Evolutionary conservation across 2,113 vertebrate genomes (phyloP).

Genomic region (Gallinago jamesoni): DNA sequence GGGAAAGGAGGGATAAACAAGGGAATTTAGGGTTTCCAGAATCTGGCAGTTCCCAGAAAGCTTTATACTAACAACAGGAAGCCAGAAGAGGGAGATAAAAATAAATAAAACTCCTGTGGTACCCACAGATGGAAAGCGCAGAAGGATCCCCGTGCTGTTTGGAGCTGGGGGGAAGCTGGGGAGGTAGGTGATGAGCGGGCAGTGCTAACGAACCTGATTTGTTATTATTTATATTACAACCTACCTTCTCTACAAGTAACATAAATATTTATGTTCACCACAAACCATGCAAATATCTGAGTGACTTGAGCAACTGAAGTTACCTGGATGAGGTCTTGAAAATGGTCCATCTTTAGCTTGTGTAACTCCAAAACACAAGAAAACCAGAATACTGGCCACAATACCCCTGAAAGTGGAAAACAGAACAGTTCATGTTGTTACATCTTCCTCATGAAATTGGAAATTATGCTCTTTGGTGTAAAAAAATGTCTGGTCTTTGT

Average conservation of each 20-base stretch:
- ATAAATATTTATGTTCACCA: not conserved
- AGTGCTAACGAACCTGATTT: not conserved
- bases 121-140: not conserved
- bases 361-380: constrained; percentile 97
- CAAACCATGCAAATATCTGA: rapidly evolving
- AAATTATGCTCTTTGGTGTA: not conserved
- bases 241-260: not conserved
- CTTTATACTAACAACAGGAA: not conserved
- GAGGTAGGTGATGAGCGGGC: rapidly evolving
- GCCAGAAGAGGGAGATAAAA: not conserved
- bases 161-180: not conserved
- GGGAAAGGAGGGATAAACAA: not conserved
- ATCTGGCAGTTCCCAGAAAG: not conserved
- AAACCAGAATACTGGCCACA: constrained; percentile 96
- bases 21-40: not conserved
- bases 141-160: not conserved
- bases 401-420: constrained; percentile 86
- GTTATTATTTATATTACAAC: not conserved
- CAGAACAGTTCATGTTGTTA: not conserved
- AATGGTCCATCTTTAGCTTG: constrained; percentile 99
- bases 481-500: not conserved
- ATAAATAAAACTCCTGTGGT: not conserved
- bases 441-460: not conserved
- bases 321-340: constrained; percentile 97
- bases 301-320: not conserved